Percentiles rank a stretch among this genome's conserved stretches.
These are phyloP conservation scores for Poeciliopsis retropinna DNA, from an alignment of 2,113 vertebrate species.

Conservation along the genomic window DNA sequence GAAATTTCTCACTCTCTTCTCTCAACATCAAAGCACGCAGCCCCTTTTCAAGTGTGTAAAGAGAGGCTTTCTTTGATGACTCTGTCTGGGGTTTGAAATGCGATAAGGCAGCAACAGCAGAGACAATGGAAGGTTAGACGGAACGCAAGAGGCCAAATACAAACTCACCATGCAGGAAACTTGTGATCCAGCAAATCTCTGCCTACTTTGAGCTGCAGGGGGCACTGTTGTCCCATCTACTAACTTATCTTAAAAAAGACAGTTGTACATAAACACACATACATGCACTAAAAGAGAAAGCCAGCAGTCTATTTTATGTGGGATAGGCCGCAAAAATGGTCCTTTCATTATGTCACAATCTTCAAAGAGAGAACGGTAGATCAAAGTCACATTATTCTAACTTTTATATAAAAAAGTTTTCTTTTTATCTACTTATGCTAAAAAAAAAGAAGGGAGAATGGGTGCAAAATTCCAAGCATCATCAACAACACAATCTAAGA, in stretches of 20 bases:
- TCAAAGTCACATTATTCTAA: conserved; percentile 40
- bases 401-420: conserved; percentile 19
- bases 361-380: conserved; percentile 26
- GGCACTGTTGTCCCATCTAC: conserved; percentile 49
- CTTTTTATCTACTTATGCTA: conserved; percentile 12
- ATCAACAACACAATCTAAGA: background rate
- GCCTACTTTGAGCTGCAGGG: conserved; percentile 25
- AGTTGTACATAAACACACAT: conserved; percentile 15
- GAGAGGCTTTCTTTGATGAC: conserved; percentile 11
- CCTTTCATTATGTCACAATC: conserved; percentile 46
- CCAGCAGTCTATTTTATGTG: conserved; percentile 27
- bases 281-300: conserved; percentile 5
- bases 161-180: background rate
- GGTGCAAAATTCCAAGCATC: conserved; percentile 7
- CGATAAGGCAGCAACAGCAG: background rate
- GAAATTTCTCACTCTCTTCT: background rate
- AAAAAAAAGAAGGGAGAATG: background rate
- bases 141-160: background rate
- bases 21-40: conserved; percentile 10
- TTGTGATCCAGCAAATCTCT: background rate
- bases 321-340: conserved; percentile 20
- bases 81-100: background rate
- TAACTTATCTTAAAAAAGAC: background rate
- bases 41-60: conserved; percentile 5
- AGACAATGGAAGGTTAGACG: background rate